Evolutionary conservation across 2,113 vertebrate species (phyloP), one percentile per base, ranked within the genome.

Genomic region (Epinephelus fuscoguttatus): DNA sequence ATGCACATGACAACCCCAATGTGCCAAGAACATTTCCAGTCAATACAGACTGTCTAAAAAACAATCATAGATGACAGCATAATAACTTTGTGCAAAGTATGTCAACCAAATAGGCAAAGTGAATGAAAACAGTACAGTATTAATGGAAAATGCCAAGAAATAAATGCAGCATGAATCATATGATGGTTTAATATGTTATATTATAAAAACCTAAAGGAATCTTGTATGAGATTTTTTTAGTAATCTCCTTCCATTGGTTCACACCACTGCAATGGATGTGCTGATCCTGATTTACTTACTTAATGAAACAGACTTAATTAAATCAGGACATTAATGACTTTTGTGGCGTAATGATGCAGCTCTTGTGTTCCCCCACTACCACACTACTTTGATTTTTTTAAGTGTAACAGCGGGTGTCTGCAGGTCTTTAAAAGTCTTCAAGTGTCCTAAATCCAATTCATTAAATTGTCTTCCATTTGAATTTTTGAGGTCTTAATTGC

Each of bases 321-420:
- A 50, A 61, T 74, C 42, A 33, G 42, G 17, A 57, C 33, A 50
- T 60, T 78, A 68, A 78, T 49, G 42, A 40, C 56, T 45, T 78
- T 49, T 27, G 30, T 50, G 17, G 64, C 2, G 27, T 52, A 27
- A 70, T 40, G 21, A 70, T 37, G 55, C 8, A 72, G 7, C 21
- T 33, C 30, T 60, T 33, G 6, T 47, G 21, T 21, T 57, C 33
- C 4, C 15, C 15, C 2, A 7, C 33, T 15, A 18, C 66, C 21
- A 49, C 0, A 19, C 21, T 53, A 6, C 14, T 2, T 56, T 77
- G 4, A 45, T 47, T 69, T 60, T 66, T 27, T 67, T 37, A 37
- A 37, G 33, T 37, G 33, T 37, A 7, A 37, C 33, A 6, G 33
- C 33, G 33, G 33, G 33, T 37, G 33, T 37, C 6, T 37, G 33